Evolutionary conservation across 2,113 vertebrate genomes (phyloP).

Genomic region (Siphamia tubifer): DNA sequence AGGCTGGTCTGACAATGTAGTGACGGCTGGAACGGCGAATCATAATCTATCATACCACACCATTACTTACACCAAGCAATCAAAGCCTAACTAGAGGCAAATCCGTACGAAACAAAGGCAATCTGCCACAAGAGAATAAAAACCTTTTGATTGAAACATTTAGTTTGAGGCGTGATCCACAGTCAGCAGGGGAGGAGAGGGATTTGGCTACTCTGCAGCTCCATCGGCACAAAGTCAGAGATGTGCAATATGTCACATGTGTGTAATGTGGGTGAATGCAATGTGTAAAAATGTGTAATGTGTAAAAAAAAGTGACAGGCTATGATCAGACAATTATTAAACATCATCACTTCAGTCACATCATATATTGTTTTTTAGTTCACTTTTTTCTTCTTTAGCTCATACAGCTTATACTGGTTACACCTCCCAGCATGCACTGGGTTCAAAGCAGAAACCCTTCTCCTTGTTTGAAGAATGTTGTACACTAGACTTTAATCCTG

Average conservation of each 20-base stretch:
- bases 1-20: background rate
- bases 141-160: slow-evolving; percentile 67
- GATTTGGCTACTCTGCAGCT: slow-evolving; percentile 34
- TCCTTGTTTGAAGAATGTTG: too few species aligned
- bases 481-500: too few species aligned
- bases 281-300: background rate
- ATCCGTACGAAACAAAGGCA: slow-evolving; percentile 60
- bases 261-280: background rate
- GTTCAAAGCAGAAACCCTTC: too few species aligned
- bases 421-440: too few species aligned
- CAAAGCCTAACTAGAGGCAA: slow-evolving; percentile 69
- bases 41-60: slow-evolving; percentile 48
- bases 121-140: slow-evolving; percentile 52
- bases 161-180: slow-evolving; percentile 50
- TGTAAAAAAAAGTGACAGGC: too few species aligned
- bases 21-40: slow-evolving; percentile 8
- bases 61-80: slow-evolving; percentile 41
- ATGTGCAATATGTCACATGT: background rate
- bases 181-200: slow-evolving; percentile 8
- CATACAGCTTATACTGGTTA: too few species aligned
- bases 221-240: background rate
- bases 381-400: too few species aligned
- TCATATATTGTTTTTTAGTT: too few species aligned
- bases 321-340: too few species aligned
- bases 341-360: too few species aligned